phyloP scores from a whole-genome alignment of 2,113 vertebrate species.

The human (Homo sapiens) region DNA sequence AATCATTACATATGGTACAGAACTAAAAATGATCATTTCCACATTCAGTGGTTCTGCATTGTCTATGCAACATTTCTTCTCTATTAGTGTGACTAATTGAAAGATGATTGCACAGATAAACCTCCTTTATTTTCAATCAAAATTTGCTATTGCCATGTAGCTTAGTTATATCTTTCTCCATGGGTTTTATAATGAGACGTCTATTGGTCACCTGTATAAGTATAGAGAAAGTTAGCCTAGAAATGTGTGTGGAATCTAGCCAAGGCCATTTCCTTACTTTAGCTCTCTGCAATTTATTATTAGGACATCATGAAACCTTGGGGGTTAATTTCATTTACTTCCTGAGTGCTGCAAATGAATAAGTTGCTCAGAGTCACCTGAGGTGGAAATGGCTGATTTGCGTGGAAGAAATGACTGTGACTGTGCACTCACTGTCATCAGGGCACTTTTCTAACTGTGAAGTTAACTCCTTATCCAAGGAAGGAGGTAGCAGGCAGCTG shows the following conservation, averaged over 20 bases:
- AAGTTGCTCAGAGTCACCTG: neutral
- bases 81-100: neutral
- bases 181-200: neutral
- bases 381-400: neutral
- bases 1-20: neutral
- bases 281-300: neutral
- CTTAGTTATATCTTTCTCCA: neutral
- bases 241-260: neutral
- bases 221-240: neutral
- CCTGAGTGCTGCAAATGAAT: neutral
- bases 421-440: neutral
- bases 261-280: neutral
- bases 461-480: neutral
- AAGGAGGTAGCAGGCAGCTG: neutral
- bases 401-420: neutral
- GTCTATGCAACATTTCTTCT: neutral
- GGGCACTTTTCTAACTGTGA: neutral
- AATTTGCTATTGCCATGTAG: neutral
- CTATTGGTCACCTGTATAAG: neutral
- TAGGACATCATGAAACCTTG: neutral
- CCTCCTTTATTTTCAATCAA: neutral
- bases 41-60: neutral
- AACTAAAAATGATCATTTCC: neutral
- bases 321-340: neutral
- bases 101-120: constrained; percentile 33